Conservation (phyloP, 2,888 invertebrate species). For the Polydrusus cervinus region DNA sequence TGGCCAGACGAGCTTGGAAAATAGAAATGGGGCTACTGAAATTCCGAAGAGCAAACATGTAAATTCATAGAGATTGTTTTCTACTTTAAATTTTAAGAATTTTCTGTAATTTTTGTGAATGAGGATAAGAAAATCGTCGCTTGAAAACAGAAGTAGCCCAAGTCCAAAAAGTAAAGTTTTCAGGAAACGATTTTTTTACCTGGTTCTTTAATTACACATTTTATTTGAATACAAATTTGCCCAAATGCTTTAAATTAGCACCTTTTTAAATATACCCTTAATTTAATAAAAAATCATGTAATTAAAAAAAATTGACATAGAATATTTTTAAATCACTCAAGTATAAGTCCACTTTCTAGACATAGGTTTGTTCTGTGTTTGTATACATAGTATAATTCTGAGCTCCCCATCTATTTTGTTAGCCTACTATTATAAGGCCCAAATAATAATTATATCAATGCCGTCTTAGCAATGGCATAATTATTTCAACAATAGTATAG, state of each 20-base stretch:
- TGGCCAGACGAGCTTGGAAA: no score
- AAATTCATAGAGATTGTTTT: no score
- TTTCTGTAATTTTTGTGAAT: no score
- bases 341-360: not conserved
- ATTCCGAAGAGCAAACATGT: no score
- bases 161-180: not conserved
- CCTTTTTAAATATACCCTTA: not conserved
- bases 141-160: not conserved
- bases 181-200: not conserved
- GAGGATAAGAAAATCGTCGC: no score
- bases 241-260: not conserved
- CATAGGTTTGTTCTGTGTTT: not conserved
- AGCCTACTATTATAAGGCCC: not conserved
- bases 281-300: not conserved
- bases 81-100: no score
- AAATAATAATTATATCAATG: not conserved
- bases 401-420: not conserved
- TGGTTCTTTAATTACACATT: constrained; percentile 7
- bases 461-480: not conserved
- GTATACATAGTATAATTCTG: not conserved
- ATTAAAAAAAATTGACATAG: no score
- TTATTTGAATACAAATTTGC: constrained; percentile 1
- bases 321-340: no score
- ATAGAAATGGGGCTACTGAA: no score
- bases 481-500: not conserved